Base-by-base conservation (phyloP, 2,113 vertebrate genomes). In the Percina caprodes region DNA sequence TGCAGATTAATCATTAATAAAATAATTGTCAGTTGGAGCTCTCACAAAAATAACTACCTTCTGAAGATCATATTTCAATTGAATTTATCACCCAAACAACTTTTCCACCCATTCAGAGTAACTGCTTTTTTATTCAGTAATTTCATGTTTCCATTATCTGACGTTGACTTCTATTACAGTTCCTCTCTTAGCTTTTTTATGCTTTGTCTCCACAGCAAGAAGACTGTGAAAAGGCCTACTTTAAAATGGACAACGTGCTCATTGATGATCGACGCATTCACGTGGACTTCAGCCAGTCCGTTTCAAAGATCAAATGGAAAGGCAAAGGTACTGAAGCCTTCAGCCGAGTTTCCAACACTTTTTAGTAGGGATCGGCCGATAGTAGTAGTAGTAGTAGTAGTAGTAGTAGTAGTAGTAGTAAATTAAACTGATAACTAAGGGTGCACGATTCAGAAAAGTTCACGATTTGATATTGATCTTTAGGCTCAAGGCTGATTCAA, bases 161-260 rank as follows among this genome's bases (percentile, higher is more conserved):
- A 49, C n/a, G 48, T 62, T 54, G 33, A 33, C 35, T 39, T 62
- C 1, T 33, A 9, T 33, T 19, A 23, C 16, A 23, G 30, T 21
- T 70, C 4, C 19, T 51, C 2, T 56, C 3, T 67, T 6, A 35
- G 12, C 49, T 1, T 0, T 39, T 58, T 24, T 2, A 8, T 54
- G 6, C 6, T 54, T 69, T 67, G 23, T 61, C 18, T 83, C 46
- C 16, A 42, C 84, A 93, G 92, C 77, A 93, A 84, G 97, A 99
- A 90, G 98, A 99, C 79, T 99, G 98, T 92, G 98, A 99, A 89
- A 99, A 99, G 92, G 98, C 98, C 0, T 99, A 96, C 88, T 99
- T 99, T 88, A 99, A 99, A 91, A 99, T 99, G 98, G 98, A 99
- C 93, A 99, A 99, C 0, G 98, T 99, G 18, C 95, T 99, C 73